Conservation (phyloP, 1,140 invertebrate species). For the Drosophila jambulina region DNA sequence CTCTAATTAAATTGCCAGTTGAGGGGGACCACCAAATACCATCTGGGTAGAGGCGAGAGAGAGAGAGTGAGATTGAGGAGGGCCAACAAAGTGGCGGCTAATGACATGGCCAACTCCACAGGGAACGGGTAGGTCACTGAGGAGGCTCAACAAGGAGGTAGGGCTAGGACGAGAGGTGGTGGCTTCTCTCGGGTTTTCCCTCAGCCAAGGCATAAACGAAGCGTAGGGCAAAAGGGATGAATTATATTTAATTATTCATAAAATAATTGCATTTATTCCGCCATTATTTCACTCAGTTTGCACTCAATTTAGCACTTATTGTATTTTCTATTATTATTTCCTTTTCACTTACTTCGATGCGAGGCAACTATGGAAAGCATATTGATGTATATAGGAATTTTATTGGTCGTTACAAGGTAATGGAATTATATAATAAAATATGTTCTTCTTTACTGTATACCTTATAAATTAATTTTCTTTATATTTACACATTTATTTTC, state of each 20-base stretch:
- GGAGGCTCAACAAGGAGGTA: not conserved
- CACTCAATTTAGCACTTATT: conserved; percentile 24
- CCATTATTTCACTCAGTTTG: conserved; percentile 26
- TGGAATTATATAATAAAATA: not conserved
- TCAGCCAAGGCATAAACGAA: not conserved
- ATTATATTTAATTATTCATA: conserved; percentile 30
- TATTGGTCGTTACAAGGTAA: not conserved
- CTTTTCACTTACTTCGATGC: not conserved
- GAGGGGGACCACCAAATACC: conserved; percentile 8
- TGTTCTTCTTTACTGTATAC: not conserved
- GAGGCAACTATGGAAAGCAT: not conserved
- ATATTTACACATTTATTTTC: not conserved
- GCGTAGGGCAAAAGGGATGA: not conserved
- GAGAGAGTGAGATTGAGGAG: not conserved
- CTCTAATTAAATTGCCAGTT: conserved; percentile 33
- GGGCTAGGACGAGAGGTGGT: not conserved
- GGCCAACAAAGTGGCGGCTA: conserved; percentile 21
- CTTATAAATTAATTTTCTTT: not conserved
- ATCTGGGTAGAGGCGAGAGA: conserved; percentile 2
- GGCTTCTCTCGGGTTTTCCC: not conserved
- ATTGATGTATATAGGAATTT: not conserved
- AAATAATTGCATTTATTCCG: conserved; percentile 40
- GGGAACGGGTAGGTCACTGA: not conserved
- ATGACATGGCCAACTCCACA: conserved; percentile 18
- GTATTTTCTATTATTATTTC: conserved; percentile 13